Base-by-base conservation (phyloP, 1,140 invertebrate genomes). In the Luehdorfia chinensis region DNA sequence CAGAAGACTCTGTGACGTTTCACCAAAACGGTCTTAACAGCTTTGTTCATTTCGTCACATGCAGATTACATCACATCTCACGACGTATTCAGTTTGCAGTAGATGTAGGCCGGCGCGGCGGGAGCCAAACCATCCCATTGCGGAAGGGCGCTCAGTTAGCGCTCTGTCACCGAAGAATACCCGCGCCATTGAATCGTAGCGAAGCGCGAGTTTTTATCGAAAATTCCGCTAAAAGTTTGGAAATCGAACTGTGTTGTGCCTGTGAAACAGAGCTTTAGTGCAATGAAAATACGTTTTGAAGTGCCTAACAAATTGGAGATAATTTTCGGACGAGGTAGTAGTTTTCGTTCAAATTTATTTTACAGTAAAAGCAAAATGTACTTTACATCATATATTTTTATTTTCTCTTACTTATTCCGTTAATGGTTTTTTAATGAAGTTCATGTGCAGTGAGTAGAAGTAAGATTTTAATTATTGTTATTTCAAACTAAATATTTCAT, bases 271-370 rank as follows among this genome's bases (percentile, higher is more conserved):
- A 34, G 32, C 36, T 41, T 31, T 48, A 74, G 76, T 79, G 76
- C 71, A 68, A 85, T 85, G 81, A 75, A 66, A 73, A 85, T 85
- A 79, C 74, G 78, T 49, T 85, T 81, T 47, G 81, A 85, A 67
- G 81, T 85, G 70, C 81, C 81, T 19, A 85, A 85, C 54, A 85
- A 75, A 56, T 79, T 85, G 79, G 81, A 85, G 71, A 83, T 85
- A 57, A 62, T 72, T 54, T 80, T 85, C 41, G 74, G 77, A 55
- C 65, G 72, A 74, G 77, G 74, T 69, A 73, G 59, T 63, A 43
- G 44, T 60, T 52, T 56, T 32, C 15, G 4, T 30, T 33, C 53
- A 21, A 21, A 19, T 50, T 33, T 33, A 33, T 33, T 33, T 32
- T 14, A 8, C 9, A 18, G 11, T 11, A 12, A 11, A 3, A 18